phyloP scores from a whole-genome alignment of 2,888 invertebrate species.

The Seira sanloemensis region DNA sequence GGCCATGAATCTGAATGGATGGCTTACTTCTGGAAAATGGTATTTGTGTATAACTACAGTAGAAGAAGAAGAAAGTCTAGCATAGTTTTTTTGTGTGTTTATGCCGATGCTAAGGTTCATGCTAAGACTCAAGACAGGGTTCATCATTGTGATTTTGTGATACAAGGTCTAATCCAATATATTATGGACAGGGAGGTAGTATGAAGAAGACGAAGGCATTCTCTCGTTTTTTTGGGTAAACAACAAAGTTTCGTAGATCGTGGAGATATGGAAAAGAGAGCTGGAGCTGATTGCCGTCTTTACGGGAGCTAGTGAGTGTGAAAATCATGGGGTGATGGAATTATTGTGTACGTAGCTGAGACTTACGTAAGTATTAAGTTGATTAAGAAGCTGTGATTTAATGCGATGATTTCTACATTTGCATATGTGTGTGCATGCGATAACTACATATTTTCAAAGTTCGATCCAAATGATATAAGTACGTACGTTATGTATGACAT shows the following conservation, averaged over 20 bases:
- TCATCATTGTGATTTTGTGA: slow-evolving; percentile 9
- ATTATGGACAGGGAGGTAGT: not conserved
- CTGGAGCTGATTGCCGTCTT: not conserved
- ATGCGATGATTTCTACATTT: too few species aligned
- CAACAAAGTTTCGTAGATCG: too few species aligned
- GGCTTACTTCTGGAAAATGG: not conserved
- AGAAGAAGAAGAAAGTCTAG: too few species aligned
- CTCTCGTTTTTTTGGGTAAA: not conserved
- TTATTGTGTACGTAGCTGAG: not conserved
- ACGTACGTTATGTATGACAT: too few species aligned
- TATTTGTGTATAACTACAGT: too few species aligned
- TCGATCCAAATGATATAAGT: too few species aligned
- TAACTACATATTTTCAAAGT: too few species aligned
- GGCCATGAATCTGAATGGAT: slow-evolving; percentile 17
- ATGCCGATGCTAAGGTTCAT: not conserved
- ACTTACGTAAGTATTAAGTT: not conserved
- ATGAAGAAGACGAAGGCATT: not conserved
- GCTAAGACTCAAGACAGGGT: not conserved
- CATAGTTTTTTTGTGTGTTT: not conserved
- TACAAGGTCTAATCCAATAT: slow-evolving; percentile 20
- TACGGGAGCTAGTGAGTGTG: not conserved
- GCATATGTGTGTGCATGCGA: too few species aligned
- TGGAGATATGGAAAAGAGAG: not conserved
- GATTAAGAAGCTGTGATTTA: too few species aligned
- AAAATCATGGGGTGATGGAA: not conserved